Base-by-base conservation (phyloP, 2,113 vertebrate species). In the Orthonyx spaldingii region DNA sequence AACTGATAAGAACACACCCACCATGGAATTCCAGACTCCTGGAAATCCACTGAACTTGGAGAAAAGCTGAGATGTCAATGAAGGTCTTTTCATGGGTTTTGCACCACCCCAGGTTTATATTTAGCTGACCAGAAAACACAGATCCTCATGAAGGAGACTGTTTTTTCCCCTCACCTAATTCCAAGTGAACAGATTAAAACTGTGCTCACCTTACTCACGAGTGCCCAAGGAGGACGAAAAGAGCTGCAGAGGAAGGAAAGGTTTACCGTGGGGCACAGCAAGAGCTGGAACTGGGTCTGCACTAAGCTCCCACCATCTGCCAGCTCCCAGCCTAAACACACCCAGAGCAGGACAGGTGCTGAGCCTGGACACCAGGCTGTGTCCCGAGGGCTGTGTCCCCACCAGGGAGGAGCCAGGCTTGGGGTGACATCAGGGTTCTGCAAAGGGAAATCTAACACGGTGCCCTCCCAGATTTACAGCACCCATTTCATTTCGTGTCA, bases 351-450 rank as follows among this genome's bases (percentile, higher is more conserved):
- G 33, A 65, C 13, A 78, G 33, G 30, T 11, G 26, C 30, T 28
- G 30, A 77, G 64, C n/a, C 49, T 10, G 56, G 2, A 18, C 16
- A 35, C 10, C 12, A 41, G 32, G 9, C 39, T 49, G 41, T 13
- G 35, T 26, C 23, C 27, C 35, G 11, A 6, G 69, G 6, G 44
- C 39, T 61, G 56, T 23, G 13, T 11, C n/a, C n/a, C 30, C 30
- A 28, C 19, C 9, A 0, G 5, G 11, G 6, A 22, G 5, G 4
- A 53, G 49, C 8, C 1, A 10, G 22, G 35, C 23, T 52, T 16
- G 30, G 65, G 3, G 39, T 39, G 3, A 17, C 0, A 0, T 3
- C 22, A 20, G 15, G n/a, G 10, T 27, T 70, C 46, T 3, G 11
- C 22, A 68, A 20, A 44, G 17, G 14, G 21, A 13, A 37, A 64